These are phyloP conservation scores for Scytalopus superciliaris DNA, from an alignment of 2,113 vertebrate species.

Conservation along the genomic window DNA sequence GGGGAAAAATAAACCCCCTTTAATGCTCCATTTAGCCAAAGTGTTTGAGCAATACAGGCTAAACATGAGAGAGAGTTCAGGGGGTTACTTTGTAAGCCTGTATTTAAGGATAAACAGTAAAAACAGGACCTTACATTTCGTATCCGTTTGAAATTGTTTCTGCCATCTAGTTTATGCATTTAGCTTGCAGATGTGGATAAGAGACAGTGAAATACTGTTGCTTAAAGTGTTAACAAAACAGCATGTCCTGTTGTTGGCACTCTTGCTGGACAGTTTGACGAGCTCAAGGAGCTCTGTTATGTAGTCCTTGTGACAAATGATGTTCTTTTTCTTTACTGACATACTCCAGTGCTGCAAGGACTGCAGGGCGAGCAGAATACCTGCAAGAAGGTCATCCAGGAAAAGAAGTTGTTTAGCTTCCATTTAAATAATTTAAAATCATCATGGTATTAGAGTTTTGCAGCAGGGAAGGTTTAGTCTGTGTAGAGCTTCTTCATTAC, in stretches of 20 bases:
- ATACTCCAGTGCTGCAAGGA: slow-evolving; percentile 14
- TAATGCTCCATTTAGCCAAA: background rate
- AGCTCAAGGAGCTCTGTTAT: background rate
- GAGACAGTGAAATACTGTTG: background rate
- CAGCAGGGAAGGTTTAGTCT: background rate
- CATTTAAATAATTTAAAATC: background rate
- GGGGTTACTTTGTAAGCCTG: background rate
- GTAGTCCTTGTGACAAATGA: background rate
- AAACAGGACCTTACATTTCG: background rate
- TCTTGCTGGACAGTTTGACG: background rate
- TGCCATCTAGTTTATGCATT: background rate
- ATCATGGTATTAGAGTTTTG: background rate
- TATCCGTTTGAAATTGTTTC: background rate
- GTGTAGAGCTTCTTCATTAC: background rate
- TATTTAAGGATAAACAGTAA: background rate
- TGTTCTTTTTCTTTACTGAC: background rate
- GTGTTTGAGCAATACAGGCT: background rate
- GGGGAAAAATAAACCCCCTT: background rate
- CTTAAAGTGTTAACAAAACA: background rate
- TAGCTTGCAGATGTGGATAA: background rate
- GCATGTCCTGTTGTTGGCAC: background rate
- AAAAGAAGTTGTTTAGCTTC: slow-evolving; percentile 32
- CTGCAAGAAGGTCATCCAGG: background rate
- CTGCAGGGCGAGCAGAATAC: background rate
- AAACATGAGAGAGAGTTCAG: background rate